phyloP scores from a whole-genome alignment of 1,140 invertebrate species.

The Brachionus rubens region DNA sequence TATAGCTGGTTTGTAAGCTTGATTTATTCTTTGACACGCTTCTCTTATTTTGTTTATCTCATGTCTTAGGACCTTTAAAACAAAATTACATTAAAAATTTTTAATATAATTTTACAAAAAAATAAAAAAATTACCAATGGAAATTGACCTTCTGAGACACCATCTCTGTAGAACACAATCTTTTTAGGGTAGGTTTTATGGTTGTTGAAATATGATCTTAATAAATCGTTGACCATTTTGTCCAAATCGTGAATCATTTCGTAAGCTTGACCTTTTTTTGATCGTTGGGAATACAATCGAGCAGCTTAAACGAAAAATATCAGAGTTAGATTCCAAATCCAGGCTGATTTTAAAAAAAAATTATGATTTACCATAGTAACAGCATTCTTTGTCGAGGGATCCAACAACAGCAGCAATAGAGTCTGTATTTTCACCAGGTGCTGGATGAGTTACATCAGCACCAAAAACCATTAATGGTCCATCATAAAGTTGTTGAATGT shows the following conservation, averaged over 20 bases:
- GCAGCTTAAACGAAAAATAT: no score
- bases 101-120: neutral
- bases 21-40: constrained; percentile 95
- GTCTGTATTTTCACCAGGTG: constrained; percentile 96
- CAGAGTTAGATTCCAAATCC: neutral
- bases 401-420: constrained; percentile 81
- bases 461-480: constrained; percentile 99
- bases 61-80: constrained; percentile 69
- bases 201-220: neutral
- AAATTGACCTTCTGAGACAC: constrained; percentile 84
- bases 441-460: constrained; percentile 99
- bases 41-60: constrained; percentile 94
- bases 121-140: neutral
- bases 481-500: constrained; percentile 72
- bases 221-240: constrained; percentile 7
- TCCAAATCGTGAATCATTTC: constrained; percentile 46
- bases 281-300: neutral
- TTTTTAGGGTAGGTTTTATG: constrained; percentile 27
- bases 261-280: constrained; percentile 30
- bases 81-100: neutral
- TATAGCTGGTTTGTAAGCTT: constrained; percentile 96
- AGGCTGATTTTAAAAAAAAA: neutral
- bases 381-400: constrained; percentile 37
- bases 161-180: constrained; percentile 63
- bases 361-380: constrained; percentile 15